These are phyloP conservation scores for Eulithis prunata DNA, from an alignment of 2,888 invertebrate species.

Conservation along the genomic window DNA sequence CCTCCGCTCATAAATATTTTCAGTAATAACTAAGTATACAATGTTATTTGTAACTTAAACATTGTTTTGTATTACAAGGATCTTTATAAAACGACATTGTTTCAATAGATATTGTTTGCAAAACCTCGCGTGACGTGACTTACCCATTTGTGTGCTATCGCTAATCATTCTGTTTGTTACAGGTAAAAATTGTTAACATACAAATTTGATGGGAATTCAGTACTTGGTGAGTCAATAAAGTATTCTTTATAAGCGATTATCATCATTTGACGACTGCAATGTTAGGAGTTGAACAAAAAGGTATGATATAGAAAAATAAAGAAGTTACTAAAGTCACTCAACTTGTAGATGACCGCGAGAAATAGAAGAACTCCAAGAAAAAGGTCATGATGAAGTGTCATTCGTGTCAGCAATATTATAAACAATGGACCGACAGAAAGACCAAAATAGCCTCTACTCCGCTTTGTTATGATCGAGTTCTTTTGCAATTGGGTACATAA, in stretches of 20 bases:
- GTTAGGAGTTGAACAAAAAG: too few species aligned
- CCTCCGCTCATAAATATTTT: too few species aligned
- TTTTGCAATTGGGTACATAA: too few species aligned
- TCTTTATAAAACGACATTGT: conserved; percentile 44
- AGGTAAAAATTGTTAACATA: conserved; percentile 41
- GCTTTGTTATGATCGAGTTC: too few species aligned
- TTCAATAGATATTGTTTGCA: conserved; percentile 49
- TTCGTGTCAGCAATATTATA: too few species aligned
- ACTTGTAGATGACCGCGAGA: too few species aligned
- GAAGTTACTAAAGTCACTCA: too few species aligned
- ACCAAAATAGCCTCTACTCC: too few species aligned
- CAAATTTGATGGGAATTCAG: conserved; percentile 33
- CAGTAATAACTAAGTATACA: neutral
- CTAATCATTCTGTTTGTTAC: conserved; percentile 69
- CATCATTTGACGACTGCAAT: neutral
- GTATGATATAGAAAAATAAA: too few species aligned
- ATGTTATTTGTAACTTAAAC: conserved; percentile 1
- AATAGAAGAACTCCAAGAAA: too few species aligned
- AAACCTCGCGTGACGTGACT: conserved; percentile 64
- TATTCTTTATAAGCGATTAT: neutral
- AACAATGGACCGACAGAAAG: too few species aligned
- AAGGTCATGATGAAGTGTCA: too few species aligned
- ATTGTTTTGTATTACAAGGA: conserved; percentile 22
- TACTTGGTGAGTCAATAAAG: conserved; percentile 31
- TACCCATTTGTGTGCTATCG: conserved; percentile 57